phyloP scores from a whole-genome alignment of 2,888 invertebrate species.

The Megamerina dolium region DNA sequence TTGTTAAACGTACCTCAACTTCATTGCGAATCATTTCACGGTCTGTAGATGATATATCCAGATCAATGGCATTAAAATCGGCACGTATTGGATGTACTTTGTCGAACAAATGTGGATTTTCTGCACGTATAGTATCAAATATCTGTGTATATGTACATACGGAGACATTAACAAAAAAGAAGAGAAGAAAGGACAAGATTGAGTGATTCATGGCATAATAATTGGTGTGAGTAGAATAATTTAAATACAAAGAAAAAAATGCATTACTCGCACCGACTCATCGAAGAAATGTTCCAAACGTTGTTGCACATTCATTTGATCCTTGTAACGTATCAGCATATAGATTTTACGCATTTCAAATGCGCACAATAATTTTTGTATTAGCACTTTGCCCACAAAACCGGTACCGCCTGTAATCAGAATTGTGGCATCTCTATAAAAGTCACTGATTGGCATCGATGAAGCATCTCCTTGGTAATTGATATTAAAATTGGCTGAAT shows the following conservation, averaged over 20 bases:
- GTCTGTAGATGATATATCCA: constrained; percentile 49
- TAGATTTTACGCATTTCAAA: constrained; percentile 47
- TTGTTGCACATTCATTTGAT: constrained; percentile 41
- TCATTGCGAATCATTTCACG: constrained; percentile 49
- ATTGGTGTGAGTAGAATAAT: too few relatives aligned
- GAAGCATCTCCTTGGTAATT: constrained; percentile 4
- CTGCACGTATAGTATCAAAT: constrained; percentile 53
- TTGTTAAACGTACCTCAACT: constrained; percentile 53
- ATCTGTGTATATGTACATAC: constrained; percentile 51
- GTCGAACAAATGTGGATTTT: constrained; percentile 48
- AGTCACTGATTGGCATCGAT: constrained; percentile 38
- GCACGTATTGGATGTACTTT: constrained; percentile 57
- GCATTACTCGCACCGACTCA: constrained; percentile 40
- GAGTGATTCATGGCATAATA: too few relatives aligned
- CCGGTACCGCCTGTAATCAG: constrained; percentile 50
- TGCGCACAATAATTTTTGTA: constrained; percentile 45
- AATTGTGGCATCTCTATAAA: constrained; percentile 45
- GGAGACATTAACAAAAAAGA: too few relatives aligned
- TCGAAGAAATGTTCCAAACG: constrained; percentile 43
- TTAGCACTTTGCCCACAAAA: constrained; percentile 48
- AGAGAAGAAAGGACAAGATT: too few relatives aligned
- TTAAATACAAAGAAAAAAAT: not conserved
- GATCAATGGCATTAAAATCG: constrained; percentile 50
- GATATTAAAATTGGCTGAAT: too few relatives aligned
- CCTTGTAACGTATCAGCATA: constrained; percentile 47